Evolutionary conservation across 1,140 invertebrate genomes (phyloP).

Genomic region (Drosophila repleta): DNA sequence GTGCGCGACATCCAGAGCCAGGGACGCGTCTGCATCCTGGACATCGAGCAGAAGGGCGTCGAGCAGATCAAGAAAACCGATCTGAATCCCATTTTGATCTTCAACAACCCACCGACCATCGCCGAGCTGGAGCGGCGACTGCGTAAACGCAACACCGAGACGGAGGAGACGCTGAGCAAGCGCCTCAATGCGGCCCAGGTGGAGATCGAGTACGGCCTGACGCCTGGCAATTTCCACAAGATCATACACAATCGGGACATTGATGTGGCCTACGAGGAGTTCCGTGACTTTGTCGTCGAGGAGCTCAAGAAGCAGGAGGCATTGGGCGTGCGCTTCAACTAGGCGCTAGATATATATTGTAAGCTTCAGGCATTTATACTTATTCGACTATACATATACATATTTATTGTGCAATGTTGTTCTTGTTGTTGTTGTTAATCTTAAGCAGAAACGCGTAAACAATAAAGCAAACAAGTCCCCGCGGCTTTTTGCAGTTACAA

Average conservation of each 20-base stretch:
- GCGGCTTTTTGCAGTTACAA: constrained; percentile 45
- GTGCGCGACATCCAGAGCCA: constrained; percentile 91
- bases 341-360: constrained; percentile 23
- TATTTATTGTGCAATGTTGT: constrained; percentile 35
- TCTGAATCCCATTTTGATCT: constrained; percentile 93
- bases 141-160: constrained; percentile 92
- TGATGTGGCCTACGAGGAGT: constrained; percentile 93
- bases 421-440: constrained; percentile 65
- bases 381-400: constrained; percentile 55
- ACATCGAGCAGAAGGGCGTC: constrained; percentile 98
- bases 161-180: constrained; percentile 91
- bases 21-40: constrained; percentile 96
- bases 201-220: constrained; percentile 94
- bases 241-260: constrained; percentile 96
- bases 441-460: constrained; percentile 65
- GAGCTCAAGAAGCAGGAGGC: constrained; percentile 85
- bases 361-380: constrained; percentile 71
- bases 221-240: constrained; percentile 94
- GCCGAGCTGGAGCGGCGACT: constrained; percentile 92
- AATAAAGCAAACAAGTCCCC: constrained; percentile 58
- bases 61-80: constrained; percentile 94
- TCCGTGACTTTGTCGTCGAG: constrained; percentile 89
- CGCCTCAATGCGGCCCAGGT: constrained; percentile 89
- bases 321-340: constrained; percentile 58
- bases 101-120: constrained; percentile 96